phyloP scores from a whole-genome alignment of 2,113 vertebrate genomes.

The Hylia prasina region DNA sequence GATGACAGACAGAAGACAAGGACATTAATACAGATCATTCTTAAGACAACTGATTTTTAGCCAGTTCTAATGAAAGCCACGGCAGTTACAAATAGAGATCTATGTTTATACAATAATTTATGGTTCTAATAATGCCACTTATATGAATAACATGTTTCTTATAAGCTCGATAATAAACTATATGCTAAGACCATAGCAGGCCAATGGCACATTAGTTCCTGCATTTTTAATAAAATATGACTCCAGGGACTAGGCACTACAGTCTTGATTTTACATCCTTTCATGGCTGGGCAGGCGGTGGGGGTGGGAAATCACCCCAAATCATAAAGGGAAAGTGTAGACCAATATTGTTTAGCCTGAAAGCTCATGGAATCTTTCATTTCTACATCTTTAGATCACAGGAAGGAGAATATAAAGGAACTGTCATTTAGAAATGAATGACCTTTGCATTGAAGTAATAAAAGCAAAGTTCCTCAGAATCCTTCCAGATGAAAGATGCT shows the following conservation, averaged over 20 bases:
- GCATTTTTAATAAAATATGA: constrained; percentile 50
- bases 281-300: not conserved
- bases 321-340: not conserved
- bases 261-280: not conserved
- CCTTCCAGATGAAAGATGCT: not conserved
- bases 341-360: not conserved
- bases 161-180: constrained; percentile 50
- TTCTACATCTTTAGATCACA: not conserved
- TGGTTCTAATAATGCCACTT: constrained; percentile 50
- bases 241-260: not conserved
- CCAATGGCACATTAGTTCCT: not conserved
- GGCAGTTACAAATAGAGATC: not conserved
- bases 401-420: constrained; percentile 8
- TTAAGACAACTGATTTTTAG: not conserved
- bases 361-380: constrained; percentile 13
- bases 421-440: constrained; percentile 24
- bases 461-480: not conserved
- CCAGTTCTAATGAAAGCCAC: constrained; percentile 12
- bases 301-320: not conserved
- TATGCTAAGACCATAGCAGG: not conserved
- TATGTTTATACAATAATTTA: constrained; percentile 18
- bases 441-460: constrained; percentile 1
- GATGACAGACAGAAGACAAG: constrained; percentile 3
- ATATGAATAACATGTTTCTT: constrained; percentile 54
- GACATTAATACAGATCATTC: constrained; percentile 31